Percentiles rank a stretch among this genome's conserved stretches.
phyloP scores from a whole-genome alignment of 2,797 vertebrate genomes.

The Myotis myotis region DNA sequence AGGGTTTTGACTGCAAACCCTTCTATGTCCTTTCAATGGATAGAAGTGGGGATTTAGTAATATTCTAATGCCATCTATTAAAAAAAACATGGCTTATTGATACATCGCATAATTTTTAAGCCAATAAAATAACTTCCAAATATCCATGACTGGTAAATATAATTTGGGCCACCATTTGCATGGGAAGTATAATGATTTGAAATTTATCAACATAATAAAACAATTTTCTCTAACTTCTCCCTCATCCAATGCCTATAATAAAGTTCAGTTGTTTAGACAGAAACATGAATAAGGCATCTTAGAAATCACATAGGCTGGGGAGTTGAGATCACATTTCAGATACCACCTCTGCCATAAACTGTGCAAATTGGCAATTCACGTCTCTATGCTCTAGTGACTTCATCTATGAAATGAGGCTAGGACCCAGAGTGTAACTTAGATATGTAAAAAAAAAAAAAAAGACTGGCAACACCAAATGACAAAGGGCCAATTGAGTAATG shows the following conservation, averaged over 20 bases:
- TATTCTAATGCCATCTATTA: not conserved
- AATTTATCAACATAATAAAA: not conserved
- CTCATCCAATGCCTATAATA: not conserved
- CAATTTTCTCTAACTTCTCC: not conserved
- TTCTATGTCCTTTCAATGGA: not conserved
- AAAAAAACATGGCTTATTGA: not conserved
- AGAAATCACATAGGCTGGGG: not conserved
- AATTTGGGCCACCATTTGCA: not conserved
- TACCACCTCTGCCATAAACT: not conserved
- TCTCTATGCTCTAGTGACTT: not conserved
- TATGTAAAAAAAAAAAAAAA: not conserved
- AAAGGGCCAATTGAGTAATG: not conserved
- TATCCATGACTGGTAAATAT: not conserved
- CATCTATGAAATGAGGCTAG: not conserved
- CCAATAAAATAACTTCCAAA: not conserved
- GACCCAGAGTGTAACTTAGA: not conserved
- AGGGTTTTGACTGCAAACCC: not conserved
- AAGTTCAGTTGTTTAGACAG: not conserved
- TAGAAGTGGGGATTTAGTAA: not conserved
- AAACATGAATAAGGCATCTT: not conserved
- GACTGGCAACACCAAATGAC: not conserved
- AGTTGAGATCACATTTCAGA: not conserved
- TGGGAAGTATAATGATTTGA: not conserved
- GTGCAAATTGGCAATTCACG: not conserved
- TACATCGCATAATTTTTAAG: not conserved